A percentile compares a stretch with the other conserved stretches of the same genome.
Conservation (phyloP, 2,113 vertebrate species). For the Ammodramus savannarum region DNA sequence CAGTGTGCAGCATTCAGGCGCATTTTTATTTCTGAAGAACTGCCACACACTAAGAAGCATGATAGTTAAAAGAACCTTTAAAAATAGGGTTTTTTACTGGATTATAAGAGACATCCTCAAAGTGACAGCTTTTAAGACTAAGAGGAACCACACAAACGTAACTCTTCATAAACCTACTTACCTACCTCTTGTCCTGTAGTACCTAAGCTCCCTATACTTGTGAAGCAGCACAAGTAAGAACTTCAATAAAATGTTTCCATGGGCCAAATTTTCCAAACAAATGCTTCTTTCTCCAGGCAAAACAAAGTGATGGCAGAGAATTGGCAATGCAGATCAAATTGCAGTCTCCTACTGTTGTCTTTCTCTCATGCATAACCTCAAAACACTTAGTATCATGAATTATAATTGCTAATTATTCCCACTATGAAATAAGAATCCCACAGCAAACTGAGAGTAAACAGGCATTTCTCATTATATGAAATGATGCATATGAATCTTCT, state of each 20-base stretch:
- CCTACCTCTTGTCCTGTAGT: not conserved
- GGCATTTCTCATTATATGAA: not conserved
- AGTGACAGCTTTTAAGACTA: not conserved
- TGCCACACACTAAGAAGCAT: not conserved
- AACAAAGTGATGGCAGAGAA: not conserved
- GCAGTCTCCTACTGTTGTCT: not conserved
- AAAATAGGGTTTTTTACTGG: not conserved
- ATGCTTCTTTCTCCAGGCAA: not conserved
- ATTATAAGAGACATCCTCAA: not conserved
- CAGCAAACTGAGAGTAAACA: not conserved
- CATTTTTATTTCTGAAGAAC: not conserved
- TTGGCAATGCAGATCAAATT: not conserved
- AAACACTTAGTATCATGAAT: not conserved
- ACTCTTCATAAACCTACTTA: not conserved
- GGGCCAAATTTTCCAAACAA: not conserved
- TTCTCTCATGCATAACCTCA: not conserved
- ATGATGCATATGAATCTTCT: not conserved
- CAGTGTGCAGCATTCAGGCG: fast-evolving
- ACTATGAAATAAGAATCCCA: not conserved
- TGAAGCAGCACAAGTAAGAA: not conserved
- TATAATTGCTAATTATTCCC: not conserved
- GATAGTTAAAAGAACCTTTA: too few relatives aligned
- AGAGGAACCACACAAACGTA: not conserved
- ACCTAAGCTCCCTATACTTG: not conserved
- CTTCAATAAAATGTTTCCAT: not conserved